These are phyloP conservation scores for Psittacula echo DNA, from an alignment of 2,797 vertebrate species.

Conservation along the genomic window DNA sequence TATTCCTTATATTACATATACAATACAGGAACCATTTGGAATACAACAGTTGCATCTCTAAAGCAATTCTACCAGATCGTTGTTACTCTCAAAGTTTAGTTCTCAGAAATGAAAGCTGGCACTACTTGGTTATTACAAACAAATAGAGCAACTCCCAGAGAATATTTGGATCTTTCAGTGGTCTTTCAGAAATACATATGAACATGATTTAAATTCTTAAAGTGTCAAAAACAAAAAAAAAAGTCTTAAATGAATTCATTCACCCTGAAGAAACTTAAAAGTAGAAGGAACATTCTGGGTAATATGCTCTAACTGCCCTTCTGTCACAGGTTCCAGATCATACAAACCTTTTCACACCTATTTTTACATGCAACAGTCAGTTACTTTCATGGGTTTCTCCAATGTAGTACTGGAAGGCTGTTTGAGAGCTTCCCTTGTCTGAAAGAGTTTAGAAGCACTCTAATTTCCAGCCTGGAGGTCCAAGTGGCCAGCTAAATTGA, in stretches of 20 bases:
- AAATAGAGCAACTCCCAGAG: not conserved
- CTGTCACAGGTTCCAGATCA: not conserved
- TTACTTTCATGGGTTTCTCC: not conserved
- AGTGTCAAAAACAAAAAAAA: not conserved
- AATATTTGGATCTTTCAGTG: not conserved
- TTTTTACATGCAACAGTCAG: slow-evolving; percentile 20
- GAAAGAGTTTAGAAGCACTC: not conserved
- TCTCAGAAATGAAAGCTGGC: not conserved
- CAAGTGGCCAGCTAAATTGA: not conserved
- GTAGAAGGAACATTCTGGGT: not conserved
- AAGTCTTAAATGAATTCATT: not conserved
- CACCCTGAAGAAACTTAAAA: not conserved
- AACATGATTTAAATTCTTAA: not conserved
- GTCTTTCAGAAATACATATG: not conserved
- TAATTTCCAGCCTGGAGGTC: not conserved
- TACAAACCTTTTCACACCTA: not conserved
- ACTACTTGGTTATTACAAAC: not conserved
- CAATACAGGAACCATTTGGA: not conserved
- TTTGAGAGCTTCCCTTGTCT: not conserved
- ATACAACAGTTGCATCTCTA: not conserved
- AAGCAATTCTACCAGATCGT: not conserved
- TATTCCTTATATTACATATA: not conserved
- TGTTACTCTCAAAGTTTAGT: not conserved
- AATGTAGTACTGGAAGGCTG: not conserved
- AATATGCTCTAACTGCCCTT: not conserved